Evolutionary conservation across 2,888 invertebrate genomes (phyloP).

Genomic region (Luffia ferchaultella): DNA sequence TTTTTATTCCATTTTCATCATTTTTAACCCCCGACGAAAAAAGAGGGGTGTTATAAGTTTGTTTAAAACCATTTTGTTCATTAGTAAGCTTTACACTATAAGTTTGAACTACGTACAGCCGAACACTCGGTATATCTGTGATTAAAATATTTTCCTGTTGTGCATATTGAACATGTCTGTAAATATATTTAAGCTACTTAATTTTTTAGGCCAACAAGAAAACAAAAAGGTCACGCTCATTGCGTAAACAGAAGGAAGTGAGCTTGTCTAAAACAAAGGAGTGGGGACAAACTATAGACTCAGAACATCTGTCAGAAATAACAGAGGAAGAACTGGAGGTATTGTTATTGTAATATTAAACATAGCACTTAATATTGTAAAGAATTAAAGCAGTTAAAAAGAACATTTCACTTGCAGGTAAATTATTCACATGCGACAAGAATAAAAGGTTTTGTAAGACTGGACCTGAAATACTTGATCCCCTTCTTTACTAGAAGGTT

Average conservation of each 20-base stretch:
- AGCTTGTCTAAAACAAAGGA: conserved; percentile 97
- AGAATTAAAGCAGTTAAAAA: not conserved
- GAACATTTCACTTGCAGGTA: conserved; percentile 32
- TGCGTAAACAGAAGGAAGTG: conserved; percentile 79
- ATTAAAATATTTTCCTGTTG: conserved; percentile 1
- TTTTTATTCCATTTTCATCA: too few species aligned
- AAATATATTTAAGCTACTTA: not conserved
- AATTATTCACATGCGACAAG: conserved; percentile 79
- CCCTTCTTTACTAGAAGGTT: conserved; percentile 97
- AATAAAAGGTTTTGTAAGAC: conserved; percentile 86
- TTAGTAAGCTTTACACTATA: conserved; percentile 8
- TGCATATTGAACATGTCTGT: not conserved
- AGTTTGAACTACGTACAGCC: not conserved
- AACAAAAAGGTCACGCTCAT: conserved; percentile 52
- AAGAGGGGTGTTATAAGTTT: too few species aligned
- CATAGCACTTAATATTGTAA: too few species aligned
- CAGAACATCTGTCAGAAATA: conserved; percentile 90
- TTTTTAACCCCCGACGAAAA: too few species aligned
- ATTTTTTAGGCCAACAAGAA: conserved; percentile 56
- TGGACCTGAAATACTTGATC: conserved; percentile 92
- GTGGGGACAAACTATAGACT: conserved; percentile 95
- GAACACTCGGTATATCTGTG: not conserved
- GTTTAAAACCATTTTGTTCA: not conserved
- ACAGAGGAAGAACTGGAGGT: conserved; percentile 95
- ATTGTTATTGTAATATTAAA: conserved; percentile 14